Evolutionary conservation across 2,797 vertebrate genomes (phyloP), one percentile per base, ranked within the genome.

Genomic region (Zenarchopterus dispar): DNA sequence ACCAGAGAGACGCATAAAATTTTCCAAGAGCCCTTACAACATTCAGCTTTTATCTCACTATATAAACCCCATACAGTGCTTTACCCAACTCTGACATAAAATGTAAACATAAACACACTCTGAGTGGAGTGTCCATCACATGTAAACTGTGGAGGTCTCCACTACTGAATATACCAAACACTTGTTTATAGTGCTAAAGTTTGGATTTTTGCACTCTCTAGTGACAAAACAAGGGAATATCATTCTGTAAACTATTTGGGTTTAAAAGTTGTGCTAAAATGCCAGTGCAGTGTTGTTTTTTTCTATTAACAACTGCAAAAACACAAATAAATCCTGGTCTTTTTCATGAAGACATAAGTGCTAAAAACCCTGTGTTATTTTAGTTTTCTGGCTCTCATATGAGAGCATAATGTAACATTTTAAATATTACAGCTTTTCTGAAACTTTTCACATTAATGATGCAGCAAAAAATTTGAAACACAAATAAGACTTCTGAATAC

Each of bases 1-100:
- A 91, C 80, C 91, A 91, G 87, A 90, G 86, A 89, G 84, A 88
- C 76, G 79, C 72, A 82, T 59, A 77, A 61, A 73, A 75, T 71
- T 73, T 45, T 77, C 80, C 85, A 67, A 71, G 60, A 89, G 89
- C 89, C 89, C 89, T 91, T 90, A 70, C 82, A 86, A 84, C 75
- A 84, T 71, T 84, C 75, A 78, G 43, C 67, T 73, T 78, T 72
- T 49, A 64, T 73, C 65, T 65, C 70, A 77, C 68, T 71, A 64
- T 69, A 68, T 75, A 61, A 88, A 75, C 82, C 63, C 45, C 69
- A 60, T 55, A 67, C 53, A 74, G 56, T 52, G 36, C 48, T 67
- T 80, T 59, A 44, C 67, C 70, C 44, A 61, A 45, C 67, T 55
- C 60, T 62, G 75, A 87, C 77, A 69, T 56, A 67, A 77, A 82